phyloP scores from a whole-genome alignment of 64 coral and sea anemone genomes.

The Actinia equina region DNA sequence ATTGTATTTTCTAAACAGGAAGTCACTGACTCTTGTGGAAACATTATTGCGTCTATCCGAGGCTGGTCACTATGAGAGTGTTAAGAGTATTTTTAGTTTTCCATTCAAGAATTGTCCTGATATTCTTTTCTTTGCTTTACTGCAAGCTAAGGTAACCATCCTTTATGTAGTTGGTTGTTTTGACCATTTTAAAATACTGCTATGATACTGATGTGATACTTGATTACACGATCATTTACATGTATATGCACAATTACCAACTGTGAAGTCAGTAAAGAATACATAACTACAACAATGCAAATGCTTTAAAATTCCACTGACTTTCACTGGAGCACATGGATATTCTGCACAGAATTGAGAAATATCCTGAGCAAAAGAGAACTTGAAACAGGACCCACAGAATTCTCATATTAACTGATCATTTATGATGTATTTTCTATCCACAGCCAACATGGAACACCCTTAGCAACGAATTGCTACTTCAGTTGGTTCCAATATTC shows the following conservation, averaged over 20 bases:
- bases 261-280: no score
- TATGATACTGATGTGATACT: no score
- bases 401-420: neutral
- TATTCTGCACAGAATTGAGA: no score
- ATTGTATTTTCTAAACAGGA: constrained; percentile 4
- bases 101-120: constrained; percentile 95
- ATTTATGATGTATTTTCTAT: neutral
- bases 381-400: neutral
- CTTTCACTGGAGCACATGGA: no score
- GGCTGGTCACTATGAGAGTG: constrained; percentile 94
- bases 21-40: constrained; percentile 89
- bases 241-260: no score
- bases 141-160: constrained; percentile 87
- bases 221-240: no score
- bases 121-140: constrained; percentile 85
- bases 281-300: no score
- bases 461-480: constrained; percentile 73
- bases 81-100: constrained; percentile 64
- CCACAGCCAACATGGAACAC: constrained; percentile 80
- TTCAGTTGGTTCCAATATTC: constrained; percentile 83
- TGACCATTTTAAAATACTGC: no score
- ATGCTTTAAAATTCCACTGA: no score
- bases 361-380: no score
- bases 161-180: no score
- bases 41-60: constrained; percentile 76